Evolutionary conservation across 2,888 invertebrate species (phyloP).

Genomic region (Lycophotia porphyrea): DNA sequence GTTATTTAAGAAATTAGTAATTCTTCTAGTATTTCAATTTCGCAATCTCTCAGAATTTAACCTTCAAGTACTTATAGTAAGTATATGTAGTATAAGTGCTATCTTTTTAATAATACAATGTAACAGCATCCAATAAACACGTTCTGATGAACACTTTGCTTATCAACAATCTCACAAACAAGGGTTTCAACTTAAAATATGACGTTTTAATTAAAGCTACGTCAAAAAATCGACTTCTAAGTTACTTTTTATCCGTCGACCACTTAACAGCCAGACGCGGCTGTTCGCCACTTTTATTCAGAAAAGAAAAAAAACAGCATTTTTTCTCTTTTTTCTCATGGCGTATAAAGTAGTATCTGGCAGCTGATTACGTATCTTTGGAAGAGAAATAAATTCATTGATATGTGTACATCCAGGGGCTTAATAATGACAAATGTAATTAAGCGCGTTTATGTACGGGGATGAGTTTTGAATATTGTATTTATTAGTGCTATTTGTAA

Average conservation of each 20-base stretch:
- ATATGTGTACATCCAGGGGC: constrained; percentile 64
- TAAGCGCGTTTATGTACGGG: constrained; percentile 31
- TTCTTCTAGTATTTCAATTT: neutral
- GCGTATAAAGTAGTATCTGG: constrained; percentile 63
- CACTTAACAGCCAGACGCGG: constrained; percentile 60
- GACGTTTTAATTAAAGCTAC: constrained; percentile 73
- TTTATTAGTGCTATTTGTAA: constrained; percentile 12
- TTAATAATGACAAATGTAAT: constrained; percentile 71
- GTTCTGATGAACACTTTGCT: constrained; percentile 47
- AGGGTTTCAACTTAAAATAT: constrained; percentile 70
- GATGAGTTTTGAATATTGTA: constrained; percentile 9
- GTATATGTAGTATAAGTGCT: too few species aligned
- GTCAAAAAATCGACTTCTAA: constrained; percentile 72
- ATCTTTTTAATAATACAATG: constrained; percentile 37
- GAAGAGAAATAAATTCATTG: constrained; percentile 67
- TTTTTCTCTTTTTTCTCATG: neutral
- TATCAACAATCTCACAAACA: constrained; percentile 64
- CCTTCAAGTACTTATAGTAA: neutral
- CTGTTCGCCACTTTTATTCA: constrained; percentile 49
- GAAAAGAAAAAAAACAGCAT: constrained; percentile 31
- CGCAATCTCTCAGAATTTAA: neutral
- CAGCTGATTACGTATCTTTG: constrained; percentile 65
- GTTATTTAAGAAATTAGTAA: neutral
- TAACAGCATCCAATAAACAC: constrained; percentile 41
- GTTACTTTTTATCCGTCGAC: constrained; percentile 65